Conservation (phyloP, 1,140 invertebrate genomes). For the Orchesella cincta region DNA sequence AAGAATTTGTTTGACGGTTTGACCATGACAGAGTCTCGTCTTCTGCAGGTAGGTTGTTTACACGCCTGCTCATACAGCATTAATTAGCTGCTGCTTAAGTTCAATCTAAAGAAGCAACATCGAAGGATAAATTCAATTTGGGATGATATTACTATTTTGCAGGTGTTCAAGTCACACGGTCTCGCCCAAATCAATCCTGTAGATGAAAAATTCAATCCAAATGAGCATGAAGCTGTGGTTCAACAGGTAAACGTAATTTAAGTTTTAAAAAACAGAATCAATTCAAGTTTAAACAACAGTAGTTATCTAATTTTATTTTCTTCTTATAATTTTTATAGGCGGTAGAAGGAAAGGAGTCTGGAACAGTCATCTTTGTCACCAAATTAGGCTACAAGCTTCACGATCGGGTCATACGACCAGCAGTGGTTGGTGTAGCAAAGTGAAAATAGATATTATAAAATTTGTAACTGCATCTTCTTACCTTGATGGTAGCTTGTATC, state of each 20-base stretch:
- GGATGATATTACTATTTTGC: too few relatives aligned
- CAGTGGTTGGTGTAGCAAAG: constrained; percentile 93
- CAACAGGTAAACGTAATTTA: constrained; percentile 75
- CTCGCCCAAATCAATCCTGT: constrained; percentile 80
- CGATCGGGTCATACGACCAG: constrained; percentile 88
- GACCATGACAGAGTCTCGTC: constrained; percentile 82
- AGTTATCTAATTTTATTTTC: constrained; percentile 7
- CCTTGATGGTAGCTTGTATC: too few relatives aligned
- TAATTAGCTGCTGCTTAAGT: too few relatives aligned
- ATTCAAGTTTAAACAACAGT: not conserved
- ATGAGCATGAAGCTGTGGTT: constrained; percentile 93
- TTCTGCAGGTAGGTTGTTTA: constrained; percentile 64
- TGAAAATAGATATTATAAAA: too few relatives aligned
- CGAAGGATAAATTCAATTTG: too few relatives aligned
- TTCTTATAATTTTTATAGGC: constrained; percentile 66
- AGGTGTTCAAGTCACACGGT: constrained; percentile 89
- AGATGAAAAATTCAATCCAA: constrained; percentile 94
- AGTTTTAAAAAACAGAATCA: not conserved
- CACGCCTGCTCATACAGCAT: too few relatives aligned
- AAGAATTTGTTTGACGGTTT: constrained; percentile 89
- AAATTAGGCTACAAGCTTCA: constrained; percentile 95
- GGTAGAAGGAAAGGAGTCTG: constrained; percentile 74
- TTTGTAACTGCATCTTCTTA: too few relatives aligned
- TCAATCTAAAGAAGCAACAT: too few relatives aligned
- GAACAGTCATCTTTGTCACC: constrained; percentile 86